Evolutionary conservation across 1,140 invertebrate species (phyloP).

Genomic region (Planococcus citri): DNA sequence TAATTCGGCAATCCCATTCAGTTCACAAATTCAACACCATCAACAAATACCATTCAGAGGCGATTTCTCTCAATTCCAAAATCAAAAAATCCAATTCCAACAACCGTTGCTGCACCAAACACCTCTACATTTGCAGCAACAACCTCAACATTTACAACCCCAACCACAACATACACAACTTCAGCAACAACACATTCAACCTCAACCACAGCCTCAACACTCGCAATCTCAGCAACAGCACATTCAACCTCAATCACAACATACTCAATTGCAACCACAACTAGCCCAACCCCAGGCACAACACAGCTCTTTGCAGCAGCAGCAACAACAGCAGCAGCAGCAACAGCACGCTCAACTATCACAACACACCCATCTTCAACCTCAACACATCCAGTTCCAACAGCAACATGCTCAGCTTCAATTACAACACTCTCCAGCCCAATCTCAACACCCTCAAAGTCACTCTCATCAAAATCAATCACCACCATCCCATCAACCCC

Average conservation of each 20-base stretch:
- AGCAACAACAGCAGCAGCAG: slow-evolving; percentile 31
- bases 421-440: slow-evolving; percentile 31
- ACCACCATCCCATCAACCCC: neutral
- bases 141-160: slow-evolving; percentile 22
- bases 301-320: slow-evolving; percentile 28
- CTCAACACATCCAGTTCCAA: slow-evolving; percentile 24
- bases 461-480: too few relatives aligned
- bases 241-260: slow-evolving; percentile 25
- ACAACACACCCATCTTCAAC: slow-evolving; percentile 29
- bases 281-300: slow-evolving; percentile 30
- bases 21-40: slow-evolving; percentile 32
- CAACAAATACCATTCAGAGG: slow-evolving; percentile 28
- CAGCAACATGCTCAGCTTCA: slow-evolving; percentile 31
- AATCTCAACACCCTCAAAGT: slow-evolving; percentile 31
- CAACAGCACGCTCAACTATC: slow-evolving; percentile 30
- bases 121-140: slow-evolving; percentile 25
- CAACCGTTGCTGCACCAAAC: slow-evolving; percentile 32
- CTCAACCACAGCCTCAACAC: slow-evolving; percentile 32
- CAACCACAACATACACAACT: slow-evolving; percentile 32
- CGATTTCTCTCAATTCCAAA: slow-evolving; percentile 23
- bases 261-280: slow-evolving; percentile 29
- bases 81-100: slow-evolving; percentile 21
- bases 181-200: slow-evolving; percentile 31
- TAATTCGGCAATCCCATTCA: slow-evolving; percentile 35
- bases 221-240: slow-evolving; percentile 31